Evolutionary conservation across 2,797 vertebrate genomes (phyloP).

Genomic region (Tangara arthus): DNA sequence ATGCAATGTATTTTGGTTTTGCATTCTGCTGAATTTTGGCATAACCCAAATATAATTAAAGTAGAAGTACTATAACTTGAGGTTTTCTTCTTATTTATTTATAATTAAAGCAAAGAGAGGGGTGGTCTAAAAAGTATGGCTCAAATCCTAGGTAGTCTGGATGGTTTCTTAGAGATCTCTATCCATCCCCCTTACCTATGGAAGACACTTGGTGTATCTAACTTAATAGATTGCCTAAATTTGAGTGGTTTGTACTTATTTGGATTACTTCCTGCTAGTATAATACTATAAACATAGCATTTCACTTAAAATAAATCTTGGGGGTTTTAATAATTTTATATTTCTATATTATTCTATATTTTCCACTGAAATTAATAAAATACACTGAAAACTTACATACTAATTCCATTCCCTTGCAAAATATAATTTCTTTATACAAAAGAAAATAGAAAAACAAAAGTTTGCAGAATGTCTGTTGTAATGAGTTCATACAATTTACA

Average conservation of each 20-base stretch:
- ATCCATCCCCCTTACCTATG: background rate
- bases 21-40: background rate
- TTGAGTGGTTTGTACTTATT: background rate
- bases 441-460: background rate
- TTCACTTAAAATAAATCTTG: background rate
- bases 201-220: background rate
- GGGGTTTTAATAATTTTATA: accelerated
- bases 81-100: background rate
- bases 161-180: background rate
- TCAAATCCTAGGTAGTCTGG: background rate
- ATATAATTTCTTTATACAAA: background rate
- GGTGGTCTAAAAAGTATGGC: background rate
- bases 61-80: background rate
- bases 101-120: background rate
- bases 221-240: background rate
- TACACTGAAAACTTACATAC: background rate
- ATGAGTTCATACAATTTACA: background rate
- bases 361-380: background rate
- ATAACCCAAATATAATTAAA: background rate
- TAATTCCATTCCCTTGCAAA: background rate
- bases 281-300: background rate
- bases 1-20: background rate
- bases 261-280: background rate
- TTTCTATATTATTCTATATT: background rate
- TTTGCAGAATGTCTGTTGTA: background rate